Percentiles rank a stretch among this genome's conserved stretches.
phyloP scores from a whole-genome alignment of 2,113 vertebrate genomes.

The Vulpes ferrilata region DNA sequence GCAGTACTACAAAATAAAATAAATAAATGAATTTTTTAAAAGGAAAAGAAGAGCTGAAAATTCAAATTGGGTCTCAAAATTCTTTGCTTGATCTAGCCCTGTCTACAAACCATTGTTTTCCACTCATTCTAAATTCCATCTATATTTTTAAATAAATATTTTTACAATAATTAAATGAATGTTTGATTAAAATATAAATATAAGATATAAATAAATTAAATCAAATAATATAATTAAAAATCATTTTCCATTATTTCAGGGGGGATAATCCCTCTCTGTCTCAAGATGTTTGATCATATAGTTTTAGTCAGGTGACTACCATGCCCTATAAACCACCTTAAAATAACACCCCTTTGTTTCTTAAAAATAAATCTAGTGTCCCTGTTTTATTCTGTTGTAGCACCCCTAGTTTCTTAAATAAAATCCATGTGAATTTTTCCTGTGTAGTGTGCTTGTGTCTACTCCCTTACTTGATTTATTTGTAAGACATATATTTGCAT shows the following conservation, averaged over 20 bases:
- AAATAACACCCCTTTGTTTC: neutral
- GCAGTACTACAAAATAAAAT: neutral
- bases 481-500: neutral
- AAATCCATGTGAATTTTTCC: neutral
- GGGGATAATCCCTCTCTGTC: neutral
- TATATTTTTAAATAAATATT: neutral
- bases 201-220: neutral
- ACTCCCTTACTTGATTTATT: neutral
- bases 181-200: neutral
- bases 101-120: fast-evolving
- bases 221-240: neutral
- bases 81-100: neutral
- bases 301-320: neutral
- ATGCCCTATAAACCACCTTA: neutral
- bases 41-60: neutral
- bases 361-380: neutral
- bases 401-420: neutral
- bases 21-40: neutral
- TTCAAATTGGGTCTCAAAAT: neutral
- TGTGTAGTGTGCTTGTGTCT: neutral
- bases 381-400: neutral
- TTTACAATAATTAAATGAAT: neutral
- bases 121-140: neutral
- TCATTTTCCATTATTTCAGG: neutral
- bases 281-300: neutral